Conservation (phyloP, 2,888 invertebrate genomes). For the Orthosia incerta region DNA sequence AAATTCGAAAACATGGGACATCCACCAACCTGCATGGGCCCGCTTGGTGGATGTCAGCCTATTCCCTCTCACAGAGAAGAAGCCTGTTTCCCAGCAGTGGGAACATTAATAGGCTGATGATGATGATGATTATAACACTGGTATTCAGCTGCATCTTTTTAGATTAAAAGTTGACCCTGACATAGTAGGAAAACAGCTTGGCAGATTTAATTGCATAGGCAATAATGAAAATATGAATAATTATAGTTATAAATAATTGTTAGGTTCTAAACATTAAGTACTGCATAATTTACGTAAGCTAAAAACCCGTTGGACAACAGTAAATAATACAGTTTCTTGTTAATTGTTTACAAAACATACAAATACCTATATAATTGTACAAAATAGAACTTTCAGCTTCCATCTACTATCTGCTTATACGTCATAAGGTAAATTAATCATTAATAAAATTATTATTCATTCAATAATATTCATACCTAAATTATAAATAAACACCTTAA, state of each 20-base stretch:
- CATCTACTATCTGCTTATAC: not conserved
- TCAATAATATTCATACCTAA: not conserved
- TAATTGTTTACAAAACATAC: slow-evolving; percentile 12
- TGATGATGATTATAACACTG: no score
- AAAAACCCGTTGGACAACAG: slow-evolving; percentile 11
- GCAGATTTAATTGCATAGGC: no score
- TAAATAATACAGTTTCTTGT: slow-evolving; percentile 7
- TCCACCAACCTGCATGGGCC: no score
- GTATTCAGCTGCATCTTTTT: no score
- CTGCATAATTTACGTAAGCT: not conserved
- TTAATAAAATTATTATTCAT: slow-evolving; percentile 3
- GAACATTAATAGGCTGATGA: no score
- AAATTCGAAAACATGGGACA: no score
- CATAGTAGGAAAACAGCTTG: no score
- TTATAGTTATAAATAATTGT: not conserved
- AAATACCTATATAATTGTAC: not conserved
- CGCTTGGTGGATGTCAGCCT: no score
- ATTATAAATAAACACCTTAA: not conserved
- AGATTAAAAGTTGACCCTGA: no score
- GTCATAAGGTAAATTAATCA: not conserved
- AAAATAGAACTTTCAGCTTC: not conserved
- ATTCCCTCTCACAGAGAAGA: no score
- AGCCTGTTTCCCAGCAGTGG: no score
- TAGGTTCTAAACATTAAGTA: not conserved
- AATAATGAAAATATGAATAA: no score